phyloP scores from a whole-genome alignment of 2,888 invertebrate species.

The Orthosia cruda region DNA sequence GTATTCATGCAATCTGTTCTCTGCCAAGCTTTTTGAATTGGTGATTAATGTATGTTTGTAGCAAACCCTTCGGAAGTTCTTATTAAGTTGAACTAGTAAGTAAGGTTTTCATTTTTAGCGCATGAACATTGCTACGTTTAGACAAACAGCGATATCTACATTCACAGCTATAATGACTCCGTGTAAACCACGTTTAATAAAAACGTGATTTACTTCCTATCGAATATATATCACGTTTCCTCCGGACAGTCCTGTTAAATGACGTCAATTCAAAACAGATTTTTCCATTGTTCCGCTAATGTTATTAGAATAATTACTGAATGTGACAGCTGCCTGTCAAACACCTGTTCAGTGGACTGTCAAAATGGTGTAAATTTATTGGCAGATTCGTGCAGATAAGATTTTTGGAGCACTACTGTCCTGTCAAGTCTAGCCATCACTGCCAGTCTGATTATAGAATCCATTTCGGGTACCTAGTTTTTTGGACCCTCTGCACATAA shows the following conservation, averaged over 20 bases:
- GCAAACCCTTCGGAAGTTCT: too few relatives aligned
- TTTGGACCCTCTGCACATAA: too few relatives aligned
- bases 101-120: too few relatives aligned
- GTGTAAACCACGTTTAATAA: slow-evolving; percentile 23
- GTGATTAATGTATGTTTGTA: too few relatives aligned
- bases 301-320: slow-evolving; percentile 3
- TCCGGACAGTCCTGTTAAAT: slow-evolving; percentile 1
- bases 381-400: not conserved
- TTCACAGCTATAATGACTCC: not conserved
- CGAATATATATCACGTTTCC: slow-evolving; percentile 33
- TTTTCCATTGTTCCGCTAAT: slow-evolving; percentile 9
- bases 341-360: slow-evolving; percentile 3
- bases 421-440: too few relatives aligned
- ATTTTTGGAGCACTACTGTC: too few relatives aligned
- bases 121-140: not conserved
- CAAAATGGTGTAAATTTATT: not conserved
- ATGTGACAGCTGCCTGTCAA: not conserved
- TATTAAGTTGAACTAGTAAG: too few relatives aligned
- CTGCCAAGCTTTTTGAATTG: not conserved
- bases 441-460: too few relatives aligned
- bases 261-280: slow-evolving; percentile 28
- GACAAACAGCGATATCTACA: not conserved
- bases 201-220: slow-evolving; percentile 30
- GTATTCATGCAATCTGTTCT: not conserved
- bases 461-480: too few relatives aligned